Percentiles rank a stretch among this genome's conserved stretches.
These are phyloP conservation scores for Panthera tigris DNA, from an alignment of 2,113 vertebrate genomes.

Conservation along the genomic window DNA sequence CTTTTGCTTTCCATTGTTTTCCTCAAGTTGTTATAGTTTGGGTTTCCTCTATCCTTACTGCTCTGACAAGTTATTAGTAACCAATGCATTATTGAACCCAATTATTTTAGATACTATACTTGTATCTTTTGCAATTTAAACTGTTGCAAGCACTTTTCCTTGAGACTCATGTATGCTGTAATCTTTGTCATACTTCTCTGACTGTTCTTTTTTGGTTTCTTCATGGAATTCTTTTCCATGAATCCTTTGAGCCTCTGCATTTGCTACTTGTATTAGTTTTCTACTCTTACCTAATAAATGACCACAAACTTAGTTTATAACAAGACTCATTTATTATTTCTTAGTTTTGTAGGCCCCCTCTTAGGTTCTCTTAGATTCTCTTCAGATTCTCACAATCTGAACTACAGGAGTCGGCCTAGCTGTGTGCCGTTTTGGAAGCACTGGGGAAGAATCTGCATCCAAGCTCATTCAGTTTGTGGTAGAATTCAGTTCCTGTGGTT, in stretches of 20 bases:
- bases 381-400: not conserved
- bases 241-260: not conserved
- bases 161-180: not conserved
- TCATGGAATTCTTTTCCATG: not conserved
- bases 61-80: not conserved
- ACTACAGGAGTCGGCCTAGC: not conserved
- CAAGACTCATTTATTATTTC: not conserved
- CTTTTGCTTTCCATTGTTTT: not conserved
- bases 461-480: not conserved
- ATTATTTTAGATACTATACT: not conserved
- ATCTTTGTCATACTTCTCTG: not conserved
- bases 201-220: not conserved
- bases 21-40: not conserved
- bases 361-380: not conserved
- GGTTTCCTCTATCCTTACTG: not conserved
- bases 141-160: not conserved
- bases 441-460: not conserved
- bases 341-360: not conserved
- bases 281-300: not conserved
- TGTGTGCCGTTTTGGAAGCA: not conserved
- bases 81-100: too few species aligned
- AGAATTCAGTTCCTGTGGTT: too few species aligned
- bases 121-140: not conserved
- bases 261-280: not conserved
- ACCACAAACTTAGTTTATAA: not conserved